Conservation (phyloP, 2,888 invertebrate species). For the Sphaerophoria taeniata region DNA sequence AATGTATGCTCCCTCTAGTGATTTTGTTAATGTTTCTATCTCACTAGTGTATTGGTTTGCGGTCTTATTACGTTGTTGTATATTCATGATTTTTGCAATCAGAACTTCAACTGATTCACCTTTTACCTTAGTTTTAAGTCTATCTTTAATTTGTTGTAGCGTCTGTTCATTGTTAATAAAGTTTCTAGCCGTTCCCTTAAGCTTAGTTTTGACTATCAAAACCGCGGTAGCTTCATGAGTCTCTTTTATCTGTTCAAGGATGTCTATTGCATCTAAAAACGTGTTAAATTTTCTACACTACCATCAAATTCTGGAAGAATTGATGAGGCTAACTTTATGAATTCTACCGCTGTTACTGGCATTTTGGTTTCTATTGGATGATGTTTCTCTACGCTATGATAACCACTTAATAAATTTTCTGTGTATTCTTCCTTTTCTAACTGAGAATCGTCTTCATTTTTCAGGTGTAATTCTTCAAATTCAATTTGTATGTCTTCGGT, state of each 20-base stretch:
- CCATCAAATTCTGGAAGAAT: constrained; percentile 6
- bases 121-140: constrained; percentile 14
- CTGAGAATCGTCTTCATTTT: constrained; percentile 3
- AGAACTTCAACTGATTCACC: constrained; percentile 5
- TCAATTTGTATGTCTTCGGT: neutral
- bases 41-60: constrained; percentile 15
- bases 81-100: constrained; percentile 2
- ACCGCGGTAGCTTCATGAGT: neutral
- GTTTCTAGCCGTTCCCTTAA: constrained; percentile 6
- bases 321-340: neutral
- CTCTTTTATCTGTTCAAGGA: neutral
- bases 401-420: neutral
- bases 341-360: neutral
- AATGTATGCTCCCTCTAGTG: neutral
- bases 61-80: constrained; percentile 18
- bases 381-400: constrained; percentile 1
- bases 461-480: constrained; percentile 7
- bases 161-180: neutral
- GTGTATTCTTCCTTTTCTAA: neutral
- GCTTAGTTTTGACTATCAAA: constrained; percentile 1
- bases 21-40: neutral
- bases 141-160: constrained; percentile 3
- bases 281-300: neutral
- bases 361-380: constrained; percentile 2
- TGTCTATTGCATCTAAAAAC: constrained; percentile 1